Conservation (phyloP, 2,888 invertebrate genomes). For the Yponomeuta plumbellus region DNA sequence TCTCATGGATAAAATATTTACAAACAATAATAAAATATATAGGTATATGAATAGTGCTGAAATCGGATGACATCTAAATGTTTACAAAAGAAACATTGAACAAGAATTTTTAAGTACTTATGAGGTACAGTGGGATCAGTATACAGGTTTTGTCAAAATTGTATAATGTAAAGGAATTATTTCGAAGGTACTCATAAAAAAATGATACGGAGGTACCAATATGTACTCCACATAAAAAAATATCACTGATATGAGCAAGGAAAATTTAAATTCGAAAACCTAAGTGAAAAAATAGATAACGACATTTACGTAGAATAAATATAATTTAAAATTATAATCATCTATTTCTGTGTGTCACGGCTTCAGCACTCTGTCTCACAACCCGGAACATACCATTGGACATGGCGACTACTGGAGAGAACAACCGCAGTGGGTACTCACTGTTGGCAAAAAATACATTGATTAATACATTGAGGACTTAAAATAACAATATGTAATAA, state of each 20-base stretch:
- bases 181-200: not conserved
- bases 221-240: not conserved
- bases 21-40: constrained; percentile 25
- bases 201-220: not conserved
- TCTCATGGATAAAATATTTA: constrained; percentile 47
- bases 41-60: too few relatives aligned
- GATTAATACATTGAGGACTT: not conserved
- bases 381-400: constrained; percentile 86
- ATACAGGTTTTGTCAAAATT: too few relatives aligned
- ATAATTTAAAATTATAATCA: constrained; percentile 49
- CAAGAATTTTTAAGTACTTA: too few relatives aligned
- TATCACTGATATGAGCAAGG: not conserved
- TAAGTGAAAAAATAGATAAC: not conserved
- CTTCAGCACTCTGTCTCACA: constrained; percentile 55
- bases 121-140: too few relatives aligned
- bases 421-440: constrained; percentile 84
- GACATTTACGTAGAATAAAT: constrained; percentile 23
- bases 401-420: constrained; percentile 89
- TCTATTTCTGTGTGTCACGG: constrained; percentile 47
- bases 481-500: too few relatives aligned
- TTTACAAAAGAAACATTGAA: too few relatives aligned
- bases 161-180: too few relatives aligned
- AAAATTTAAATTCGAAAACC: not conserved
- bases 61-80: too few relatives aligned
- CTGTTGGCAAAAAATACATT: constrained; percentile 61